A percentile compares a stretch with the other conserved stretches of the same genome.
These are phyloP conservation scores for Ceratina australensis DNA, from an alignment of 1,140 invertebrate genomes.

Conservation along the genomic window DNA sequence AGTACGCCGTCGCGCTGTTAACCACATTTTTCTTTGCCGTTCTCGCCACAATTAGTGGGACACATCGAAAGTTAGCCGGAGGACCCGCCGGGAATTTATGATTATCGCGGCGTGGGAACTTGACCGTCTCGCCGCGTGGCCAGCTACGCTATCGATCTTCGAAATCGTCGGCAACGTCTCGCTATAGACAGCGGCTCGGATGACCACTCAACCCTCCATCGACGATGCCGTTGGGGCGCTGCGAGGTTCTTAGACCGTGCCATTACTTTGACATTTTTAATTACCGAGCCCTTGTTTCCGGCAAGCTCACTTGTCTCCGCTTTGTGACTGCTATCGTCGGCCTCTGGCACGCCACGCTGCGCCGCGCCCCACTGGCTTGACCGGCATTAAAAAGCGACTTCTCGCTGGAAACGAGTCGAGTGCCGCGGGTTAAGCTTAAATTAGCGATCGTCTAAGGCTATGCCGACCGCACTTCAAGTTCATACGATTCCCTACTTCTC, in stretches of 20 bases:
- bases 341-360: slow-evolving; percentile 22
- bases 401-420: slow-evolving; percentile 31
- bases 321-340: slow-evolving; percentile 50
- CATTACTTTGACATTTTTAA: slow-evolving; percentile 66
- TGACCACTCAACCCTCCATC: slow-evolving; percentile 32
- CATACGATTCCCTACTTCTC: slow-evolving; percentile 18
- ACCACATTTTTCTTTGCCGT: not conserved
- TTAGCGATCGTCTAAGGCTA: slow-evolving; percentile 53
- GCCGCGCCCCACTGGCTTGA: slow-evolving; percentile 31
- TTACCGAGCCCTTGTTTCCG: slow-evolving; percentile 60
- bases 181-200: slow-evolving; percentile 30
- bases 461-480: slow-evolving; percentile 6
- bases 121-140: slow-evolving; percentile 16
- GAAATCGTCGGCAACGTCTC: slow-evolving; percentile 15
- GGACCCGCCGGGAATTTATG: slow-evolving; percentile 5
- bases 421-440: slow-evolving; percentile 48
- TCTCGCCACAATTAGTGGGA: not conserved
- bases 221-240: slow-evolving; percentile 2
- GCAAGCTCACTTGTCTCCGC: slow-evolving; percentile 54
- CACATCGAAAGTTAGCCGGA: slow-evolving; percentile 5
- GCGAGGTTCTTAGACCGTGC: slow-evolving; percentile 49
- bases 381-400: slow-evolving; percentile 58
- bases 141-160: slow-evolving; percentile 32
- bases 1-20: no score
- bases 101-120: slow-evolving; percentile 22